Evolutionary conservation across 2,888 invertebrate species (phyloP).

Genomic region (Perizoma flavofasciatum): DNA sequence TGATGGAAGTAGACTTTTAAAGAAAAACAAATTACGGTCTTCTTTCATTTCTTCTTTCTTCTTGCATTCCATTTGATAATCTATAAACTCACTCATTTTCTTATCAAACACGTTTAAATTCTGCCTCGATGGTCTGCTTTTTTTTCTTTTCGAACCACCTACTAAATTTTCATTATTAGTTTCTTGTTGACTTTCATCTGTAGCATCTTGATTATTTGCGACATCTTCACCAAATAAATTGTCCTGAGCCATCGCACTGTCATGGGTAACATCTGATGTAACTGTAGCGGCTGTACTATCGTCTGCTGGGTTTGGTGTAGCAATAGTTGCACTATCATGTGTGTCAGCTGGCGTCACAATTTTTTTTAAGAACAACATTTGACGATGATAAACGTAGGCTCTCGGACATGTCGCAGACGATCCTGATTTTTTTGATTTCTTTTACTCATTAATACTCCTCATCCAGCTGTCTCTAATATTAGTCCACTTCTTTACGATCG

Average conservation of each 20-base stretch:
- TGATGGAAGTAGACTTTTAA: constrained; percentile 38
- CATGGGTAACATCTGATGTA: constrained; percentile 28
- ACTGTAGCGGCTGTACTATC: constrained; percentile 34
- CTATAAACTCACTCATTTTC: constrained; percentile 35
- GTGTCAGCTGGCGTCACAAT: constrained; percentile 33
- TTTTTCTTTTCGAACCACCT: constrained; percentile 31
- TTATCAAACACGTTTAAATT: constrained; percentile 32
- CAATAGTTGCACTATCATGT: constrained; percentile 33
- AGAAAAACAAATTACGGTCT: constrained; percentile 33
- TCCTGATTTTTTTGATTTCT: constrained; percentile 32
- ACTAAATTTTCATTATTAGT: constrained; percentile 35
- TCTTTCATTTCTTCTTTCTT: constrained; percentile 36
- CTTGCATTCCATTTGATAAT: constrained; percentile 37
- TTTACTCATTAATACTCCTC: constrained; percentile 29
- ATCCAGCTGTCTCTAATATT: constrained; percentile 29
- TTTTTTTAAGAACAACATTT: constrained; percentile 26
- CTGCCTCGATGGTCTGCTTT: constrained; percentile 34
- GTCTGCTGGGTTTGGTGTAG: constrained; percentile 32
- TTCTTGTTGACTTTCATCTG: constrained; percentile 37
- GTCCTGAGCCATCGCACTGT: constrained; percentile 32
- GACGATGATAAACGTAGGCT: constrained; percentile 27
- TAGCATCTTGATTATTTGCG: constrained; percentile 38
- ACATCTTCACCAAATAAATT: constrained; percentile 30
- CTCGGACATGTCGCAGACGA: constrained; percentile 27
- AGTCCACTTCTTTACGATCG: constrained; percentile 29